Conservation (phyloP, 1,140 invertebrate species). For the Bombus soroeensis region DNA sequence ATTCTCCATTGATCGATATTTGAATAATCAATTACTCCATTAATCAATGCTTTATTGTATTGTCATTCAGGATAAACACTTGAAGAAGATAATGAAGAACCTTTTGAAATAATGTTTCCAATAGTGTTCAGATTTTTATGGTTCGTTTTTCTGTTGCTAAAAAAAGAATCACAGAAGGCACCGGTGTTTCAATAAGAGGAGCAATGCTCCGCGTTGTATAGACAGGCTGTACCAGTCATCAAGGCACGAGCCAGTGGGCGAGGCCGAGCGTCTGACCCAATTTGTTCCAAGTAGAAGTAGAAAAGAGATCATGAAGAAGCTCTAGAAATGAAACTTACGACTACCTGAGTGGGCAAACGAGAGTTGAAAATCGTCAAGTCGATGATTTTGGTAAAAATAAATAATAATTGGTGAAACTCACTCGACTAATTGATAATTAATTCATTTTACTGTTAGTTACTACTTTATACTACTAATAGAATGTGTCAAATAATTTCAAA, state of each 20-base stretch:
- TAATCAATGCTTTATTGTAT: no score
- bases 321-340: conserved; percentile 6
- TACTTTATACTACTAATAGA: no score
- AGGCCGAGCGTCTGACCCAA: conserved; percentile 31
- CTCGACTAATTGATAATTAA: no score
- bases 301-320: conserved; percentile 15
- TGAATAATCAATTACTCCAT: no score
- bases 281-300: conserved; percentile 18
- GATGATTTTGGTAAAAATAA: conserved; percentile 10
- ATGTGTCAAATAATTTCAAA: background rate
- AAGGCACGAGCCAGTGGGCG: conserved; percentile 6
- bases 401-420: background rate
- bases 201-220: background rate
- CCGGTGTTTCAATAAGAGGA: background rate
- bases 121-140: background rate
- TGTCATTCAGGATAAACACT: no score
- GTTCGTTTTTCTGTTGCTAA: background rate
- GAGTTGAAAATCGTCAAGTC: background rate
- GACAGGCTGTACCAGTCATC: conserved; percentile 15
- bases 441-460: no score
- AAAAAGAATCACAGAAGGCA: background rate
- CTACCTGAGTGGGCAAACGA: background rate
- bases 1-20: no score
- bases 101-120: background rate
- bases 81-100: no score